Base-by-base conservation (phyloP, 64 coral and sea anemone genomes). In the Stichodactyla helianthus region DNA sequence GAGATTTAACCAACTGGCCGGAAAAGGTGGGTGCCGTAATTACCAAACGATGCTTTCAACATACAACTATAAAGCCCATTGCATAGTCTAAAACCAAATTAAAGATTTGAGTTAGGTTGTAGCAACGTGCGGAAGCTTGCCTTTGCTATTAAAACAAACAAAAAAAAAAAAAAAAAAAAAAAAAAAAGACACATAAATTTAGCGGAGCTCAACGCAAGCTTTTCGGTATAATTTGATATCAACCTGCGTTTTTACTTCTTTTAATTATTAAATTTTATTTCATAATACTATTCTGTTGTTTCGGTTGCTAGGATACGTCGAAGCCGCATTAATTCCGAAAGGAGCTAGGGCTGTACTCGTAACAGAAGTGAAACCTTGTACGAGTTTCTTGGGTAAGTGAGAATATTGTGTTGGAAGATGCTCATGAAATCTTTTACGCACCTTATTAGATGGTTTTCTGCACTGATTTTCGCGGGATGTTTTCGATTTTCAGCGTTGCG, bases 1-100 rank as follows among this genome's bases (percentile, higher is more conserved):
- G 60, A 91, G 86, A 53, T 98, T 98, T 82, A 98, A 98, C 50
- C 95, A 98, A 52, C 74, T 98, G 5, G 88, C 92, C 4, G 95
- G 95, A 27, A 93, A 88, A 94, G 93, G 93, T 94, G 55, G 31
- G 68, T 13, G 27, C 1, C 68, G 6, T 65, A 20, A 6, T 8
- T 12, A 8, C 55, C 8, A 58, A 58, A 5, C 55, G 35, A 44
- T 44, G 35, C 35, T 44, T 44, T 44, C 35, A 44, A 44, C 35
- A 3, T 44, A 44, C 35, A 44, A 44, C 35, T 3, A 44, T 44
- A 44, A 44, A 44, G 35, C 35, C 35, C 35, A 44, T 44, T 44
- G 2, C 35, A 44, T 44, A 44, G 4, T 44, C 35, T 44, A 44
- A 44, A 44, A 2, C 35, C 35, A 31, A 31, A 31, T 31, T 31